Conservation (phyloP, 2,797 vertebrate genomes). For the Cossypha polioptera region DNA sequence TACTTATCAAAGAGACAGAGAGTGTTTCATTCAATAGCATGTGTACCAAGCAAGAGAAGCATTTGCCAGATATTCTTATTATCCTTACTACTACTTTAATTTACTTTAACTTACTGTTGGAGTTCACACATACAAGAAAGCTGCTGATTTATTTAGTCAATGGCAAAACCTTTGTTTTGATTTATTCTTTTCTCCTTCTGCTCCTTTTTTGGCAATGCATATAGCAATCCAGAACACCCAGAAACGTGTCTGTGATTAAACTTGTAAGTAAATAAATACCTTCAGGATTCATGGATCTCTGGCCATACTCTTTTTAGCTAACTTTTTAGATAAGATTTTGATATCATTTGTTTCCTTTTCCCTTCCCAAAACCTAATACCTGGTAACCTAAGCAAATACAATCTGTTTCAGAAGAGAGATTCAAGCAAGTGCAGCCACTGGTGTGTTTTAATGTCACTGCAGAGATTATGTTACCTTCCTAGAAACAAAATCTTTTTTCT, state of each 20-base stretch:
- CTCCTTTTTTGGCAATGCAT: constrained; percentile 21
- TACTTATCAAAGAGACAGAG: constrained; percentile 75
- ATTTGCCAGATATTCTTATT: not conserved
- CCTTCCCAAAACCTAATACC: constrained; percentile 81
- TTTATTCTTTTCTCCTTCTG: not conserved
- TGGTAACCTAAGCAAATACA: constrained; percentile 86
- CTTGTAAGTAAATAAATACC: constrained; percentile 72
- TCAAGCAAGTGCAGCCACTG: constrained; percentile 79
- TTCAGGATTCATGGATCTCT: constrained; percentile 83
- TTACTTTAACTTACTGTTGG: not conserved
- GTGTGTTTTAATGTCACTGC: constrained; percentile 88
- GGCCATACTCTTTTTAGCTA: constrained; percentile 76
- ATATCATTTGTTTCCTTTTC: constrained; percentile 87
- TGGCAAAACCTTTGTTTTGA: not conserved
- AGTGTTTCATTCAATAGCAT: constrained; percentile 62
- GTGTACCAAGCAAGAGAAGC: not conserved
- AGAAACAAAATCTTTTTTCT: constrained; percentile 81
- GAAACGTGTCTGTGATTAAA: constrained; percentile 58
- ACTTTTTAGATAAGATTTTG: constrained; percentile 86
- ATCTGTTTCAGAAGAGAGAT: constrained; percentile 83
- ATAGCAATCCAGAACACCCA: constrained; percentile 7
- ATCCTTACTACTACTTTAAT: not conserved
- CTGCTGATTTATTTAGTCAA: not conserved
- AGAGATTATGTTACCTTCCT: constrained; percentile 90
- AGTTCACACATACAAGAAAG: not conserved